Conservation (phyloP, 2,888 invertebrate genomes). For the Lobophora halterata region DNA sequence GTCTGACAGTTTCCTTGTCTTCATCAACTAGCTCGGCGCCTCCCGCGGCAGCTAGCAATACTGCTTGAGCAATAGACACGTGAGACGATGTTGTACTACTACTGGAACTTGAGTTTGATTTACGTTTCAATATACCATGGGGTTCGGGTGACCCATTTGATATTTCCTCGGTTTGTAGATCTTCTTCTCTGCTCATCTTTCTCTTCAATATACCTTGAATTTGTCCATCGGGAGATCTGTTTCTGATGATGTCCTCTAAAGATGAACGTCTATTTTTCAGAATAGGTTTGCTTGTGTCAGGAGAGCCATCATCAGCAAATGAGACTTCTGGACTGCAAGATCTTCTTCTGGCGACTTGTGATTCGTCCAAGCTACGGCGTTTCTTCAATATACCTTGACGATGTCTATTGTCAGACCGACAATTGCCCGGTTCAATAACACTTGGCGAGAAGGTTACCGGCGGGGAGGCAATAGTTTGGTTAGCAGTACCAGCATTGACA, state of each 20-base stretch:
- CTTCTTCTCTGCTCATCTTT: slow-evolving; percentile 83
- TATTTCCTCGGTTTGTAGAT: slow-evolving; percentile 82
- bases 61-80: slow-evolving; percentile 85
- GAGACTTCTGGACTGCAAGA: slow-evolving; percentile 87
- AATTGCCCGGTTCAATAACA: slow-evolving; percentile 84
- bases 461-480: slow-evolving; percentile 81
- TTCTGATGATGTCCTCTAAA: slow-evolving; percentile 84
- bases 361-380: slow-evolving; percentile 90
- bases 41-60: slow-evolving; percentile 83
- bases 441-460: slow-evolving; percentile 91
- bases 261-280: slow-evolving; percentile 86
- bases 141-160: slow-evolving; percentile 84
- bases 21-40: slow-evolving; percentile 79
- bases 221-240: slow-evolving; percentile 83
- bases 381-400: slow-evolving; percentile 92
- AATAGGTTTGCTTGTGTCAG: slow-evolving; percentile 83
- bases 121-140: slow-evolving; percentile 90
- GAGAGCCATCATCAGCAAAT: slow-evolving; percentile 77
- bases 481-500: slow-evolving; percentile 68
- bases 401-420: slow-evolving; percentile 76
- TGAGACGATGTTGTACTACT: slow-evolving; percentile 83
- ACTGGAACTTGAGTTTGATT: slow-evolving; percentile 86
- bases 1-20: slow-evolving; percentile 83
- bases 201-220: slow-evolving; percentile 86
- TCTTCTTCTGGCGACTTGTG: slow-evolving; percentile 84